Percentiles rank a stretch among this genome's conserved stretches.
Conservation (phyloP, 1,140 invertebrate species). For the Cyclargus thomasi region DNA sequence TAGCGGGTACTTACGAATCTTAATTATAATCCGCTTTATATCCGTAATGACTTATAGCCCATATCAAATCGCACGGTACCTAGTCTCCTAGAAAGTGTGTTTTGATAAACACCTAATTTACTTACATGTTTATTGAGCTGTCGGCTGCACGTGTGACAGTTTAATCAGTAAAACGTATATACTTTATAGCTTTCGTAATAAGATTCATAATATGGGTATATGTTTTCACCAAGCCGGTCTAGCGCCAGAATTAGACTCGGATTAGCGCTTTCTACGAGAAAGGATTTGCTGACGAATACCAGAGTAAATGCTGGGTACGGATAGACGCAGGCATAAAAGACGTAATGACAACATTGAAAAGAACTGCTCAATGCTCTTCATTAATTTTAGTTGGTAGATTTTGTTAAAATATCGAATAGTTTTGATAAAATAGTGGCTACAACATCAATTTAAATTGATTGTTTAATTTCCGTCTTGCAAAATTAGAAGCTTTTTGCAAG, state of each 20-base stretch:
- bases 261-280: not conserved
- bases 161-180: not conserved
- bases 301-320: not conserved
- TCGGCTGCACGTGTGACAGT: not conserved
- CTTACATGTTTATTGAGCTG: not conserved
- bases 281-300: not conserved
- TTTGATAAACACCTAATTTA: not conserved
- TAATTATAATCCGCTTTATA: too few species aligned
- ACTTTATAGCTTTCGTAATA: not conserved
- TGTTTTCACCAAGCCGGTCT: not conserved
- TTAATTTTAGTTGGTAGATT: too few species aligned
- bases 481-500: too few species aligned
- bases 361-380: too few species aligned
- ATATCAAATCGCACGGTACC: not conserved
- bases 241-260: not conserved
- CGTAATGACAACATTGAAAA: too few species aligned
- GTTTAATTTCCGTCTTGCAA: too few species aligned
- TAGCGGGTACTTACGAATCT: too few species aligned
- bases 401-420: too few species aligned
- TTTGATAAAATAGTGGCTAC: too few species aligned
- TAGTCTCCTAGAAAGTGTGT: not conserved
- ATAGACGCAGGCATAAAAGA: too few species aligned
- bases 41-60: too few species aligned
- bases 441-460: too few species aligned
- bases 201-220: not conserved